phyloP scores from a whole-genome alignment of 2,888 invertebrate genomes.

The Plebejus argus region DNA sequence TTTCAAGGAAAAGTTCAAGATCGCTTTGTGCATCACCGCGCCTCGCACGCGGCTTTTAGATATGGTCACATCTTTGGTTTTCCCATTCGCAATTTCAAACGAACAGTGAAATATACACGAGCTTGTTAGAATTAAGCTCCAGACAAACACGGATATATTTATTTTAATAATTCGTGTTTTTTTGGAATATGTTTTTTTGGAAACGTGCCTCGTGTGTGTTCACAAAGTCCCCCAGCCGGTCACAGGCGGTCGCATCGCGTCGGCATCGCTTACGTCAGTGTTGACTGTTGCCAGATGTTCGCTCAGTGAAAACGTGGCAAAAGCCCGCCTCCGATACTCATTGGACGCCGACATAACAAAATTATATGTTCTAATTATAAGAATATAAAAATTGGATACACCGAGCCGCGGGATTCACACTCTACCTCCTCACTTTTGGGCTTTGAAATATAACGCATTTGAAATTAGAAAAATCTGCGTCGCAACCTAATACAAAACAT shows the following conservation, averaged over 20 bases:
- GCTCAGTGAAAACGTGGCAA: constrained; percentile 48
- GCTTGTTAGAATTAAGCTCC: constrained; percentile 23
- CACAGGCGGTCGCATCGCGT: constrained; percentile 46
- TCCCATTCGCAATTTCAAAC: constrained; percentile 35
- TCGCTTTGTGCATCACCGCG: constrained; percentile 37
- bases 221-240: constrained; percentile 45
- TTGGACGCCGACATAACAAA: constrained; percentile 35
- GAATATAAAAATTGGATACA: constrained; percentile 31
- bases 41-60: constrained; percentile 40
- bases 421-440: constrained; percentile 23
- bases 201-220: constrained; percentile 39
- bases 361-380: constrained; percentile 33
- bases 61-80: constrained; percentile 37
- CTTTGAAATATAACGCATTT: neutral
- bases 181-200: neutral
- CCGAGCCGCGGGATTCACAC: constrained; percentile 41
- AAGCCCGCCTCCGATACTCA: constrained; percentile 42
- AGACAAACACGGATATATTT: neutral
- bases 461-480: neutral
- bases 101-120: constrained; percentile 38
- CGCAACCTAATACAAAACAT: no score
- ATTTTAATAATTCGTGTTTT: neutral
- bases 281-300: constrained; percentile 45
- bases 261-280: constrained; percentile 47
- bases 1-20: constrained; percentile 33